Evolutionary conservation across 2,888 invertebrate genomes (phyloP).

Genomic region (Phaonia tiefii): DNA sequence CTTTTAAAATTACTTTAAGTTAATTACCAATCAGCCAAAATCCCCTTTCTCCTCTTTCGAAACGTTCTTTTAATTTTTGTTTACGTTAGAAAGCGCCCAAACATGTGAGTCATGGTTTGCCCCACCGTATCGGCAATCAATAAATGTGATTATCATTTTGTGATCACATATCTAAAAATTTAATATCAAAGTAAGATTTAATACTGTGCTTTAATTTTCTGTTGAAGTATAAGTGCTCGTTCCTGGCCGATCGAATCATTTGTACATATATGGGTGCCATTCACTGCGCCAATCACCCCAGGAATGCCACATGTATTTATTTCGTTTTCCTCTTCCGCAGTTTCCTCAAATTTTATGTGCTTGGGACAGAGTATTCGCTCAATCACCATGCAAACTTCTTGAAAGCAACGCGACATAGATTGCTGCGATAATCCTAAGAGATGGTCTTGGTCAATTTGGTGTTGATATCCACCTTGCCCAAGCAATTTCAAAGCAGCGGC

Average conservation of each 20-base stretch:
- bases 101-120: conserved; percentile 40
- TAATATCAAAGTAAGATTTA: conserved; percentile 15
- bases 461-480: no score
- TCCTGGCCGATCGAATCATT: conserved; percentile 33
- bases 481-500: no score
- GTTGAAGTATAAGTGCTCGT: conserved; percentile 30
- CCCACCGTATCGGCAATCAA: conserved; percentile 33
- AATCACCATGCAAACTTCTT: no score
- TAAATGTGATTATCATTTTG: conserved; percentile 22
- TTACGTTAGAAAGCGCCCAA: conserved; percentile 28
- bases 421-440: no score
- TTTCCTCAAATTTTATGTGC: no score
- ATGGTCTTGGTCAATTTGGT: no score
- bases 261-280: conserved; percentile 16
- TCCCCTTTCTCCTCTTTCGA: neutral
- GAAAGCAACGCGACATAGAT: no score
- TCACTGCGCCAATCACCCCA: no score
- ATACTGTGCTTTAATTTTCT: no score
- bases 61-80: no score
- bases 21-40: conserved; percentile 20
- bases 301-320: conserved; percentile 10
- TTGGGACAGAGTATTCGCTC: no score
- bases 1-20: neutral
- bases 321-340: no score
- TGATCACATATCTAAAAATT: conserved; percentile 39